These are phyloP conservation scores for Propsilocerus akamusi DNA, from an alignment of 1,140 invertebrate genomes.

Conservation along the genomic window DNA sequence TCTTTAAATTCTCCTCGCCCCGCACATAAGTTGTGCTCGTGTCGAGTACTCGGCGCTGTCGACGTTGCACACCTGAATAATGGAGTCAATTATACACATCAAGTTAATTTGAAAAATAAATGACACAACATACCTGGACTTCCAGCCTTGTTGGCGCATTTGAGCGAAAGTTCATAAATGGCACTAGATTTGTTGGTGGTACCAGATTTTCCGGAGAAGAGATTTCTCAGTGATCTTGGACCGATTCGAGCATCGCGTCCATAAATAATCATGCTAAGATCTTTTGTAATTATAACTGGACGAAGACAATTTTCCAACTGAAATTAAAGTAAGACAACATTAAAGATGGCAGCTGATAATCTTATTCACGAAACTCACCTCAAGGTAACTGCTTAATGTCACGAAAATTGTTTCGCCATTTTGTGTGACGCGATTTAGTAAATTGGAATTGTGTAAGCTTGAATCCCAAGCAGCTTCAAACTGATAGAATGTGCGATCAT, in stretches of 20 bases:
- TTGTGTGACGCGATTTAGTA: constrained; percentile 92
- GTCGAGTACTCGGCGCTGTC: constrained; percentile 87
- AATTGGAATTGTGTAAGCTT: constrained; percentile 88
- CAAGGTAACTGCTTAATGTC: constrained; percentile 95
- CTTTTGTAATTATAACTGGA: constrained; percentile 95
- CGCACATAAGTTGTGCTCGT: constrained; percentile 96
- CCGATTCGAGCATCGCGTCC: constrained; percentile 86
- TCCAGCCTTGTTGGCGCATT: constrained; percentile 26
- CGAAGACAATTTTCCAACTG: constrained; percentile 92
- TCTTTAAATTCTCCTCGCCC: constrained; percentile 95
- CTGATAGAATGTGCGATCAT: constrained; percentile 56
- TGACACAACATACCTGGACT: constrained; percentile 6
- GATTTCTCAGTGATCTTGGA: constrained; percentile 73
- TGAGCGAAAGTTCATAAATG: constrained; percentile 76
- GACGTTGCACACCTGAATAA: constrained; percentile 68
- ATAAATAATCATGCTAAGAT: constrained; percentile 92
- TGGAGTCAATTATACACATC: constrained; percentile 9
- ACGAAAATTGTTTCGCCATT: constrained; percentile 95
- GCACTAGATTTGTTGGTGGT: constrained; percentile 84
- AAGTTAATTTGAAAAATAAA: constrained; percentile 7
- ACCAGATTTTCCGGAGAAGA: constrained; percentile 76
- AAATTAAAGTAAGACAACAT: constrained; percentile 8
- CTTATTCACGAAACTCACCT: constrained; percentile 36
- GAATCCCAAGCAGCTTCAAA: constrained; percentile 99
- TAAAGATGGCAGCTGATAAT: background rate